phyloP scores from a whole-genome alignment of 2,888 invertebrate species.

The Himalopsyche japonica region DNA sequence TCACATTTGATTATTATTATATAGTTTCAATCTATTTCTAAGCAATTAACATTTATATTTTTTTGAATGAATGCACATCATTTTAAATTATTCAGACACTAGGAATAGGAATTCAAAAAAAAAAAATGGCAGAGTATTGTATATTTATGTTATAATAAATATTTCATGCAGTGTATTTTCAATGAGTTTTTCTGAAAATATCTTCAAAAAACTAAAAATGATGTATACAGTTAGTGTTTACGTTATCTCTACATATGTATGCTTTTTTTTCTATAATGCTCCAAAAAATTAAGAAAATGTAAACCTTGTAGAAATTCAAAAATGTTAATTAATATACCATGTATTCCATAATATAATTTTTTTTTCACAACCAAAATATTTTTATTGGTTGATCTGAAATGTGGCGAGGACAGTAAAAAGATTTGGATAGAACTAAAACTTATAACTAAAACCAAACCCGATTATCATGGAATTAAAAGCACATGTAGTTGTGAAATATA shows the following conservation, averaged over 20 bases:
- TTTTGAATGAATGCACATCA: background rate
- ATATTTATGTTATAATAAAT: background rate
- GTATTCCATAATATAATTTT: background rate
- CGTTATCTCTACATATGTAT: no score
- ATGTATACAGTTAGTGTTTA: no score
- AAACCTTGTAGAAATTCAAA: background rate
- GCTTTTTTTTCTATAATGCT: background rate
- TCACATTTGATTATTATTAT: background rate
- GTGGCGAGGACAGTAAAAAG: no score
- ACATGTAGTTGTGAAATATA: no score
- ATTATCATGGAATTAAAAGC: no score
- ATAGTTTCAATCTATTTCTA: background rate
- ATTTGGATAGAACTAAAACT: no score
- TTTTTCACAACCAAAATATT: background rate
- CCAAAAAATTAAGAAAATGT: background rate
- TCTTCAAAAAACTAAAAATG: no score
- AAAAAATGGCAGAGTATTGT: background rate
- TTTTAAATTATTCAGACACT: background rate
- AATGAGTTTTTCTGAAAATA: no score
- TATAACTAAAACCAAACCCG: no score
- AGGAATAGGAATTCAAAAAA: background rate
- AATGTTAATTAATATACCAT: background rate
- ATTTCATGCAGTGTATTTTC: no score
- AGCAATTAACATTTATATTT: background rate
- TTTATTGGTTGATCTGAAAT: no score